These are phyloP conservation scores for Bathynomus jamesi DNA, from an alignment of 1,140 invertebrate genomes.

Conservation along the genomic window DNA sequence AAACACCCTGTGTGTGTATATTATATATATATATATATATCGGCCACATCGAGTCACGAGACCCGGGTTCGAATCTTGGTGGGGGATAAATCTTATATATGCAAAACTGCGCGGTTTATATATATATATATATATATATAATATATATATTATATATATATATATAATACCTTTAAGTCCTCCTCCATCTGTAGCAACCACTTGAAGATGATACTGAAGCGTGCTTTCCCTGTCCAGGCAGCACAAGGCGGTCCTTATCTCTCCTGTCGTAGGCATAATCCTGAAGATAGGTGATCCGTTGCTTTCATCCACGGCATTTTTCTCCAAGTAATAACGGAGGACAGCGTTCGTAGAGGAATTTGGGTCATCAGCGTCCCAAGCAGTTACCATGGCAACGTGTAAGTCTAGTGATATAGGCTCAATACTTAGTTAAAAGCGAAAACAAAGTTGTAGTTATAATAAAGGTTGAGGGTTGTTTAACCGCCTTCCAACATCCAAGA, in stretches of 20 bases:
- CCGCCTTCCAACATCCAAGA: too few relatives aligned
- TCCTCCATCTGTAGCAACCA: slow-evolving; percentile 40
- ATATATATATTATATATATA: slow-evolving; percentile 1
- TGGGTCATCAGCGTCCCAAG: slow-evolving; percentile 49
- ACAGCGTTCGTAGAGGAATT: slow-evolving; percentile 42
- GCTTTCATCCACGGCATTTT: slow-evolving; percentile 45
- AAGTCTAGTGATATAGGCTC: too few relatives aligned
- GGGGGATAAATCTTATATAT: too few relatives aligned
- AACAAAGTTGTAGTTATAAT: too few relatives aligned
- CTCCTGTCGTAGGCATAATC: slow-evolving; percentile 42
- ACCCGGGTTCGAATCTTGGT: too few relatives aligned
- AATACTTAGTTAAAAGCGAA: too few relatives aligned
- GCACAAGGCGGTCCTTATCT: slow-evolving; percentile 43
- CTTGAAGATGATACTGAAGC: slow-evolving; percentile 46
- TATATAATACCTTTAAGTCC: slow-evolving; percentile 34
- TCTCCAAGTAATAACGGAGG: slow-evolving; percentile 44
- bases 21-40: too few relatives aligned
- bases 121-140: slow-evolving; percentile 3
- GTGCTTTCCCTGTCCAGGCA: slow-evolving; percentile 45
- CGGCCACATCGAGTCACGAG: too few relatives aligned
- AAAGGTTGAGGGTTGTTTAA: too few relatives aligned
- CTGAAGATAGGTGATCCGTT: slow-evolving; percentile 43
- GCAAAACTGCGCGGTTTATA: too few relatives aligned
- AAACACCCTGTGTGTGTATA: too few relatives aligned
- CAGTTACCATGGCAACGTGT: slow-evolving; percentile 47